phyloP scores from a whole-genome alignment of 92 coral and sea anemone genomes.

The Heliopora coerulea region DNA sequence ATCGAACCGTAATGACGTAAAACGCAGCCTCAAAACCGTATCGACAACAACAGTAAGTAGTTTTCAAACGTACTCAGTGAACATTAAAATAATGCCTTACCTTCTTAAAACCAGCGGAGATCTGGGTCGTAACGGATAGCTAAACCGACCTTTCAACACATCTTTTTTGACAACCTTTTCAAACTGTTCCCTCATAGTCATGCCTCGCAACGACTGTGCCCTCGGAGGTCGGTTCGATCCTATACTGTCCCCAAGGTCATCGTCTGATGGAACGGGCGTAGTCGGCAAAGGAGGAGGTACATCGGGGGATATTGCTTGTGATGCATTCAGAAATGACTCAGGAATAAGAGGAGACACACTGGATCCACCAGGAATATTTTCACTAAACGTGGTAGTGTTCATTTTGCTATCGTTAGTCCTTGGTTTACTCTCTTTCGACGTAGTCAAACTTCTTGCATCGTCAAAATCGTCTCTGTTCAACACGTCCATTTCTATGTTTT shows the following conservation, averaged over 20 bases:
- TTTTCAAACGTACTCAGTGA: neutral
- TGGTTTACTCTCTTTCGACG: neutral
- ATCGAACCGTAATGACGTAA: no score
- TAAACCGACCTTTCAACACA: slow-evolving; percentile 11
- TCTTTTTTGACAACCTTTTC: neutral
- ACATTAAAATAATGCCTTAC: slow-evolving; percentile 1
- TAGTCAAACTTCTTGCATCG: neutral
- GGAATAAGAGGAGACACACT: slow-evolving; percentile 37
- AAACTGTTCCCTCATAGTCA: slow-evolving; percentile 28
- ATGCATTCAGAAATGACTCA: slow-evolving; percentile 34
- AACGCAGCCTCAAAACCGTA: no score
- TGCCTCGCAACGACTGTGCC: slow-evolving; percentile 16
- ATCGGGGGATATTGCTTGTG: slow-evolving; percentile 47
- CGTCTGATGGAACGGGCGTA: slow-evolving; percentile 93
- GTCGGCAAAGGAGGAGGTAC: slow-evolving; percentile 93
- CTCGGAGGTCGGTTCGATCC: slow-evolving; percentile 37
- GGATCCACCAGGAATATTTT: slow-evolving; percentile 4
- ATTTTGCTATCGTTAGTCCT: slow-evolving; percentile 1
- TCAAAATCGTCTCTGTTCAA: neutral
- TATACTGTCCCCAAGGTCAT: slow-evolving; percentile 57
- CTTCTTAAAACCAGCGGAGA: slow-evolving; percentile 23
- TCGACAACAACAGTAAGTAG: no score
- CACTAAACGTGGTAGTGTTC: no score
- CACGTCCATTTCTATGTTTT: slow-evolving; percentile 13
- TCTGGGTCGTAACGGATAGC: slow-evolving; percentile 25